Base-by-base conservation (phyloP, 2,797 vertebrate species). In the Choloepus didactylus region DNA sequence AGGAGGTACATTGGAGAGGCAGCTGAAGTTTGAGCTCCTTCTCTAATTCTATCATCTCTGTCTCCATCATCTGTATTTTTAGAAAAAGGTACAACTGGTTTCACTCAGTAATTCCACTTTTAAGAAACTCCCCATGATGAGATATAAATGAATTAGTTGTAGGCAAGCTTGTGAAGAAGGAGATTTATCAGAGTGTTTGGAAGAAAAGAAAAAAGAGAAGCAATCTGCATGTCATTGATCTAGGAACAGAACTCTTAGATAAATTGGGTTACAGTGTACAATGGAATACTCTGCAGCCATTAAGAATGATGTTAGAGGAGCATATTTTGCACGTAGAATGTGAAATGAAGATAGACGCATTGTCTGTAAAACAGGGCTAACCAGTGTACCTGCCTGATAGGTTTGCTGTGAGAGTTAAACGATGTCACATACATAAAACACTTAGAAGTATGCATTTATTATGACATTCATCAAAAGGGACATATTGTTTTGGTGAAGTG, bases 351-450 rank as follows among this genome's bases (percentile, higher is more conserved):
- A 35, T 14, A 35, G 12, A 2, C 2, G 35, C 35, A 35, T 35
- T 35, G 35, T 35, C 35, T 35, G 35, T 31, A 35, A 51, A 56
- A 14, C 0, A 6, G 35, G n/a, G 14, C 38, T 51, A 44, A 18
- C 5, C 23, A 4, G 0, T 7, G 4, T 5, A 66, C 15, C 0
- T 27, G 35, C 35, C 35, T 35, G 64, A 14, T 4, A n/a, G 29
- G 51, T 60, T 46, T 59, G 8, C 46, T 77, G 5, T 87, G 23
- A 66, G 64, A 27, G 31, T 38, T 31, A 64, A 56, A 21, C 19
- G 54, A 35, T 14, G 23, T 31, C 62, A 16, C 0, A 6, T 11
- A 9, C 5, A 25, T 29, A 69, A 16, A 81, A 35, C 41, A 66
- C 29, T 41, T 54, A 27, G 10, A 11, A 31, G 9, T 0, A 6